Base-by-base conservation (phyloP, 1,140 invertebrate species). In the Drosophila orosa region DNA sequence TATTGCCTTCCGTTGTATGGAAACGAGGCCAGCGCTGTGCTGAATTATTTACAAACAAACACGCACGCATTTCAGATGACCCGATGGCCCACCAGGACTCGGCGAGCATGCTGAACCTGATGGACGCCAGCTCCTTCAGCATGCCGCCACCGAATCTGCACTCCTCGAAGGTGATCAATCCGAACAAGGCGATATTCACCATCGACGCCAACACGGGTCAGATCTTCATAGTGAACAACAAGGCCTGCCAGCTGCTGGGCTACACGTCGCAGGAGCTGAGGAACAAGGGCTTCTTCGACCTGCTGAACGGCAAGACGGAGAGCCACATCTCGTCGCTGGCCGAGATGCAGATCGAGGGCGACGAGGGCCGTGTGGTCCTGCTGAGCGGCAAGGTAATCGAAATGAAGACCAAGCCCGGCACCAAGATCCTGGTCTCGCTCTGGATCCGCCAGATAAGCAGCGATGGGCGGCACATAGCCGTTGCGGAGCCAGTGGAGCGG, bases 321-420 rank as follows among this genome's bases (percentile, higher is more conserved):
- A 93, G 93, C 45, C 93, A 92, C 57, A 92, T 94, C 17, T 93
- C 93, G 31, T 93, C 93, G 17, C 87, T 94, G 40, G 92, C 93
- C 33, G 94, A 95, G 78, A 92, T 92, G 59, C 93, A 93, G 42
- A 92, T 94, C 39, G 92, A 93, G 47, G 92, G 93, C 48, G 93
- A 93, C 58, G 93, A 93, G 84, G 94, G 94, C 9, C 93, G 94
- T 50, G 82, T 94, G 33, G 92, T 95, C 3, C 80, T 94, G 24
- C 92, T 95, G 15, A 94, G 94, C 84, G 94, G 94, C 63, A 95
- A 95, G 93, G 93, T 95, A 68, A 93, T 95, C 10, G 94, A 95
- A 90, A 92, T 94, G 56, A 71, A 93, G n/a, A 93, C 93, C 19
- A 94, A 94, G 65, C 90, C 92, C 67, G 93, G 93, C 10, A 73